A percentile compares a stretch with the other conserved stretches of the same genome.
Conservation (phyloP, 2,113 vertebrate species). For the Passerina amoena region DNA sequence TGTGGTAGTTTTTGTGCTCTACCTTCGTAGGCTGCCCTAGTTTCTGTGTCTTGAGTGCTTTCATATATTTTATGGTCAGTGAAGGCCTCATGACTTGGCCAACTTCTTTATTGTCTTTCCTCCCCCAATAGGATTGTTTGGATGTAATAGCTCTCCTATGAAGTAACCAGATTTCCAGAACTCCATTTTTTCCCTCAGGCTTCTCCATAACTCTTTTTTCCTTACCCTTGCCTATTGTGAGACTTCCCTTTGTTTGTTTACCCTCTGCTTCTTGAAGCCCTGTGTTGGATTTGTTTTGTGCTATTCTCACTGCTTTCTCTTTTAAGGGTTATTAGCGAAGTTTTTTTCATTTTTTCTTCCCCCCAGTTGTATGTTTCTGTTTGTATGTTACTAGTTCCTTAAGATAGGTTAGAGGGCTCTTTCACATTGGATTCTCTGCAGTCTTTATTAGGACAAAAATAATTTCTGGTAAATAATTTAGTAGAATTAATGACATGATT, state of each 20-base stretch:
- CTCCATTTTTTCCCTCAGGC: background rate
- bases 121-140: background rate
- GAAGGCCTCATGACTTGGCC: background rate
- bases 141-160: background rate
- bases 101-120: background rate
- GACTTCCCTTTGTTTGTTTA: background rate
- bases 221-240: background rate
- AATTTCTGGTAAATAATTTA: background rate
- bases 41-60: background rate
- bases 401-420: background rate
- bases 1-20: background rate
- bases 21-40: background rate
- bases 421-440: background rate
- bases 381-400: background rate
- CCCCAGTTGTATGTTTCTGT: background rate
- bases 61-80: background rate
- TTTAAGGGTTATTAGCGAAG: background rate
- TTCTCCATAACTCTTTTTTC: background rate
- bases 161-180: background rate
- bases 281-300: background rate
- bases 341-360: background rate
- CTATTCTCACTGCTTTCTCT: background rate
- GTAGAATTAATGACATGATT: background rate
- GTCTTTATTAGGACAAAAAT: background rate
- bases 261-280: background rate